A percentile compares a stretch with the other conserved stretches of the same genome.
These are phyloP conservation scores for Erpobdella octoculata DNA, from an alignment of 2,888 invertebrate genomes.

Conservation along the genomic window DNA sequence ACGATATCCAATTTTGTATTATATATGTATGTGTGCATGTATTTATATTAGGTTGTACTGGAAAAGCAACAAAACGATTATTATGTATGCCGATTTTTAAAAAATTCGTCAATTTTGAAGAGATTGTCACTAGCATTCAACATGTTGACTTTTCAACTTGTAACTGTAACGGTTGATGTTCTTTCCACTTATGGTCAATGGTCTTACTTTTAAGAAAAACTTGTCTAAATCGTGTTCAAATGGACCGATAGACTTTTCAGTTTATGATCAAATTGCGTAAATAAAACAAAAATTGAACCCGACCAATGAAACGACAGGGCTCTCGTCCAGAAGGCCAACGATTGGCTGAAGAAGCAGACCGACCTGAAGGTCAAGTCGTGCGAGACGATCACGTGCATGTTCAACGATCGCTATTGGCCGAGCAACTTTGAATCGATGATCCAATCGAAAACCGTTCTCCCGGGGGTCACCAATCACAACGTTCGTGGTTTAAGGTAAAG, in stretches of 20 bases:
- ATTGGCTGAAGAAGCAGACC: slow-evolving; percentile 36
- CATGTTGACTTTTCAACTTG: neutral
- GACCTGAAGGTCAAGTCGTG: slow-evolving; percentile 34
- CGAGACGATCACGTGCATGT: slow-evolving; percentile 37
- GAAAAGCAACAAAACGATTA: too few species aligned
- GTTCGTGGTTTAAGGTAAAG: slow-evolving; percentile 35
- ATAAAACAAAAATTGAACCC: neutral
- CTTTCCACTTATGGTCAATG: too few species aligned
- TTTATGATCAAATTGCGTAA: neutral
- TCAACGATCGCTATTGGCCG: slow-evolving; percentile 27
- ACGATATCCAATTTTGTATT: too few species aligned
- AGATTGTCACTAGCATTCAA: neutral
- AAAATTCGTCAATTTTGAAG: neutral
- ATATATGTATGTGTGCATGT: too few species aligned
- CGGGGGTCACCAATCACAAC: slow-evolving; percentile 29
- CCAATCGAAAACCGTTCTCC: slow-evolving; percentile 29
- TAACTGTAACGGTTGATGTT: too few species aligned
- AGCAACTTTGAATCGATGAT: slow-evolving; percentile 34
- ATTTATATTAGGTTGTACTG: too few species aligned
- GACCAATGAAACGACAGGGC: neutral
- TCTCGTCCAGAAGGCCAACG: slow-evolving; percentile 37
- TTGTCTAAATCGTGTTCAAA: too few species aligned
- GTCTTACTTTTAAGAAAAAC: too few species aligned
- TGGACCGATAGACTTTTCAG: neutral
- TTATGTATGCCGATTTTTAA: too few species aligned